Evolutionary conservation across 1,140 invertebrate genomes (phyloP).

Genomic region (Macrocentrus cingulum): DNA sequence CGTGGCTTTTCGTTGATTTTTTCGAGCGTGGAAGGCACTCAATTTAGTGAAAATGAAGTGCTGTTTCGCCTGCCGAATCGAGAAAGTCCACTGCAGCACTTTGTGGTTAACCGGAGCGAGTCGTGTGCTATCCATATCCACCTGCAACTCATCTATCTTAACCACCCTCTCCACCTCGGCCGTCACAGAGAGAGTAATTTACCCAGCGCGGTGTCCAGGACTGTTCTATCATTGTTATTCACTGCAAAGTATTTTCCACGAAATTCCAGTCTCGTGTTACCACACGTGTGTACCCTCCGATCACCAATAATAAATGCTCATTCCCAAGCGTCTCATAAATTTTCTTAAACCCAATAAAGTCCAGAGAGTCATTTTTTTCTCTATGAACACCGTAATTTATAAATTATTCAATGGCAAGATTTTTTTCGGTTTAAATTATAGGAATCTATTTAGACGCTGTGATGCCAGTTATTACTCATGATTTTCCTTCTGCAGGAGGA

Average conservation of each 20-base stretch:
- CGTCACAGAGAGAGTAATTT: not conserved
- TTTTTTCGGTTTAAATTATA: too few species aligned
- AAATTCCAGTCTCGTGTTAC: not conserved
- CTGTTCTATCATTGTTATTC: slow-evolving; percentile 11
- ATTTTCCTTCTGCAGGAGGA: too few species aligned
- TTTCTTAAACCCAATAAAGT: too few species aligned
- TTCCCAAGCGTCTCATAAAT: too few species aligned
- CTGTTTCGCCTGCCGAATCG: slow-evolving; percentile 7
- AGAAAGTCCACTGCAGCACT: slow-evolving; percentile 14
- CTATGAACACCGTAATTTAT: too few species aligned
- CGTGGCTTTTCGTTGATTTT: too few species aligned
- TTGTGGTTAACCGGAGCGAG: slow-evolving; percentile 7
- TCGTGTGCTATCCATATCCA: slow-evolving; percentile 17
- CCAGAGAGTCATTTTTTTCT: too few species aligned
- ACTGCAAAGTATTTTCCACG: not conserved
- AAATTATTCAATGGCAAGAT: too few species aligned
- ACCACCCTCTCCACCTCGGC: not conserved
- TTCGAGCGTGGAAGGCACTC: too few species aligned
- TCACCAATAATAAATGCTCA: too few species aligned
- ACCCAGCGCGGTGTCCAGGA: not conserved
- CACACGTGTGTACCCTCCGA: not conserved
- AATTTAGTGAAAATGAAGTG: not conserved
- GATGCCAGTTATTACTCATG: too few species aligned
- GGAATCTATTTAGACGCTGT: too few species aligned
- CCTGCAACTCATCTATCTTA: slow-evolving; percentile 19